Conservation (phyloP, 2,113 vertebrate species). For the Oreotragus oreotragus region DNA sequence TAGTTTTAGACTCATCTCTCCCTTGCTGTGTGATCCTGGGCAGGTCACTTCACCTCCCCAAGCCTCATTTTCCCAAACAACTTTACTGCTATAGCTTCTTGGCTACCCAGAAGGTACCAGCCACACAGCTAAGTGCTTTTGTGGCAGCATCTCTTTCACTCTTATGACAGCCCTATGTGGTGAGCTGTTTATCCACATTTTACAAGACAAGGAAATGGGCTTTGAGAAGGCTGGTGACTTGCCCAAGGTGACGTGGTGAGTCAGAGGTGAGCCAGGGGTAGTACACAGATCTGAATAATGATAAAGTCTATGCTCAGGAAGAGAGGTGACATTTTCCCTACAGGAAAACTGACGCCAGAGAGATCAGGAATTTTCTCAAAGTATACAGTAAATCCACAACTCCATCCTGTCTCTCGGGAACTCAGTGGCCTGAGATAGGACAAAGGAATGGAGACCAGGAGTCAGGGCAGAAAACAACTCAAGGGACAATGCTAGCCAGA, state of each 20-base stretch:
- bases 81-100: background rate
- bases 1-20: background rate
- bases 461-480: background rate
- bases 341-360: background rate
- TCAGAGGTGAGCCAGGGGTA: background rate
- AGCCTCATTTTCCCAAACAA: background rate
- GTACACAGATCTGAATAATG: background rate
- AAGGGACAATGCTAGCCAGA: background rate
- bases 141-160: background rate
- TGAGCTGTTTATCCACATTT: background rate
- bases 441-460: background rate
- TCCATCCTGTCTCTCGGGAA: background rate
- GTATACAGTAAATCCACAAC: background rate
- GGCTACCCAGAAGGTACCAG: background rate
- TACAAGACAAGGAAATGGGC: background rate
- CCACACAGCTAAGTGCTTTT: background rate
- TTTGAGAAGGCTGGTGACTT: background rate
- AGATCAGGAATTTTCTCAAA: background rate
- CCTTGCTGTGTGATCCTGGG: background rate
- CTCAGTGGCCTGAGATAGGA: background rate
- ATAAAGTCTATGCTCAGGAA: constrained; percentile 15
- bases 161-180: background rate
- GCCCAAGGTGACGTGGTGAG: background rate
- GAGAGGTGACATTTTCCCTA: background rate
- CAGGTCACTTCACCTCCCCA: background rate